These are phyloP conservation scores for Limnothrissa miodon DNA, from an alignment of 2,113 vertebrate genomes.

Conservation along the genomic window DNA sequence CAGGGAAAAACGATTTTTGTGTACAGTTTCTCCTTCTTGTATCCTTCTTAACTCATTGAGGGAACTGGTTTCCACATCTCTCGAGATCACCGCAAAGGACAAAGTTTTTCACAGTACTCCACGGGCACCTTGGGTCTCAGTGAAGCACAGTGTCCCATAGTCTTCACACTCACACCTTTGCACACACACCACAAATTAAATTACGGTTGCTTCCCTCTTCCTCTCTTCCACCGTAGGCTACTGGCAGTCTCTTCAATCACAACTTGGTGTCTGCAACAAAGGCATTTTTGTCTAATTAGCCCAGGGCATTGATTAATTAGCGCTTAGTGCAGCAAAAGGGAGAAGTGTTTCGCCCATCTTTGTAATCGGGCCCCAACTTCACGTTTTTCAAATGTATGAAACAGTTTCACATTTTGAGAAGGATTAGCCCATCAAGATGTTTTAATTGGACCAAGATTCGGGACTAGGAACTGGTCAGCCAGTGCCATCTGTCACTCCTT, in stretches of 20 bases:
- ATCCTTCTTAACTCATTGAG: neutral
- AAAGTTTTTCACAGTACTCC: neutral
- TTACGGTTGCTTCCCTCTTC: conserved; percentile 17
- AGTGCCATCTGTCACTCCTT: conserved; percentile 12
- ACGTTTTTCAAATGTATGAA: neutral
- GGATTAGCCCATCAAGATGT: conserved; percentile 16
- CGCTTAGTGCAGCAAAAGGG: conserved; percentile 50
- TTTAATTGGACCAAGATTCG: conserved; percentile 15
- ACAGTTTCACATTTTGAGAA: conserved; percentile 29
- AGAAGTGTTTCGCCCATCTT: conserved; percentile 35
- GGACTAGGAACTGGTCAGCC: conserved; percentile 5
- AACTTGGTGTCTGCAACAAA: conserved; percentile 61
- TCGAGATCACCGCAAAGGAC: neutral
- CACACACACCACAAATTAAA: neutral
- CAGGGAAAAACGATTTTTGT: neutral
- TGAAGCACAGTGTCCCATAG: neutral
- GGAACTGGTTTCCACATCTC: neutral
- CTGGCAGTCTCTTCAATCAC: conserved; percentile 56
- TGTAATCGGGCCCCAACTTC: conserved; percentile 24
- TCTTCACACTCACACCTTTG: neutral
- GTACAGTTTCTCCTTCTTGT: neutral
- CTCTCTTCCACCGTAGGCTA: conserved; percentile 52
- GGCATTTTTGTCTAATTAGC: conserved; percentile 68
- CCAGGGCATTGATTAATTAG: conserved; percentile 68
- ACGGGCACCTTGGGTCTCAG: neutral